A percentile compares a stretch with the other conserved stretches of the same genome.
Conservation (phyloP, 2,113 vertebrate genomes). For the Pomatorhinus ruficollis region DNA sequence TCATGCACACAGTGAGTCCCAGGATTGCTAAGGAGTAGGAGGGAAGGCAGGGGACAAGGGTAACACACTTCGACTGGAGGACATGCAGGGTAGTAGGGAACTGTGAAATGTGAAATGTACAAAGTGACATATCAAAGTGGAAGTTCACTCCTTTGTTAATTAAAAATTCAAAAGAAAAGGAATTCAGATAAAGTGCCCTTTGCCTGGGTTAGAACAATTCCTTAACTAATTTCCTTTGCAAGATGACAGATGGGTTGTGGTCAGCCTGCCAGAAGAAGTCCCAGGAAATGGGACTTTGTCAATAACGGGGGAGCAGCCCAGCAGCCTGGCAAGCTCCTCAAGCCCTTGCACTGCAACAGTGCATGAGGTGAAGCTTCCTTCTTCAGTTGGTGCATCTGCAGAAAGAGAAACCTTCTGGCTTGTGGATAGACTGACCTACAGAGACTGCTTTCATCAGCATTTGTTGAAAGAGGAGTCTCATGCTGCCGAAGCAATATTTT, state of each 20-base stretch:
- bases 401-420: neutral
- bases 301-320: neutral
- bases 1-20: neutral
- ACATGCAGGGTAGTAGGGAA: neutral
- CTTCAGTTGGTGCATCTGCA: neutral
- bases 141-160: neutral
- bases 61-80: rapidly evolving
- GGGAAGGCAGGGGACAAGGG: neutral
- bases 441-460: neutral
- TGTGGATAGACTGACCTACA: neutral
- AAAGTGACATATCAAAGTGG: neutral
- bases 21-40: neutral
- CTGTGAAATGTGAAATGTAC: neutral
- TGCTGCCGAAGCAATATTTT: neutral
- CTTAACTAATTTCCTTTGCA: neutral
- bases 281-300: neutral
- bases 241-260: neutral
- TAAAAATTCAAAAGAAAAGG: neutral
- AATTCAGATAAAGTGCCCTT: neutral
- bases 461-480: neutral
- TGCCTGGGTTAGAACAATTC: neutral
- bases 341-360: neutral
- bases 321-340: neutral
- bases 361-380: neutral
- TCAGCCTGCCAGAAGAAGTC: neutral